phyloP scores from a whole-genome alignment of 1,140 invertebrate genomes.

The Nasonia longicornis region DNA sequence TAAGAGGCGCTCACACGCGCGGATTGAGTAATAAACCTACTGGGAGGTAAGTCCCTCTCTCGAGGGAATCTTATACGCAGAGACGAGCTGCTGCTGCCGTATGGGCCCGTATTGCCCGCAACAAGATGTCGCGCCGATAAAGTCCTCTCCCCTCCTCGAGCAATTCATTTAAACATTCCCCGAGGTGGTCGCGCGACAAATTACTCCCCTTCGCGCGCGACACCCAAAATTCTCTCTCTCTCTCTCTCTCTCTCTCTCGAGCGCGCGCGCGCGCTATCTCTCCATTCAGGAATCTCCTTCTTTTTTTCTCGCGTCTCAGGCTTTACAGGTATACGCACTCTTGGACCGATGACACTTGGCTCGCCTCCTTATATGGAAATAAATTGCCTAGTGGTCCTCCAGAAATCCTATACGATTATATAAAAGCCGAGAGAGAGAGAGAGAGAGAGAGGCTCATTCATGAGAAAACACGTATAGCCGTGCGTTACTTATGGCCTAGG shows the following conservation, averaged over 20 bases:
- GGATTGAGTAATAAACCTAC: constrained; percentile 69
- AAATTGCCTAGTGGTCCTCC: constrained; percentile 38
- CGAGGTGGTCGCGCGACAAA: constrained; percentile 71
- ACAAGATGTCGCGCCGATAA: constrained; percentile 71
- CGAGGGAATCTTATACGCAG: constrained; percentile 26
- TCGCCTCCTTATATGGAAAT: constrained; percentile 42
- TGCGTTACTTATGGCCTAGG: neutral
- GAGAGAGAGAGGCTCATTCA: constrained; percentile 31
- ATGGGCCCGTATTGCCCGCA: constrained; percentile 26
- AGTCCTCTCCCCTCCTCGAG: constrained; percentile 55
- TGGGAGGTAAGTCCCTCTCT: constrained; percentile 63
- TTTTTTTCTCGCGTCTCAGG: constrained; percentile 14
- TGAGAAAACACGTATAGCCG: constrained; percentile 3
- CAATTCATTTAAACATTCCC: constrained; percentile 71
- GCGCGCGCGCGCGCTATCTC: constrained; percentile 52
- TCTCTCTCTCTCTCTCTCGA: neutral
- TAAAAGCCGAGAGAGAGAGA: neutral
- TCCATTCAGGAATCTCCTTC: constrained; percentile 63
- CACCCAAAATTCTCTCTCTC: constrained; percentile 55
- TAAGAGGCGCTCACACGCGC: constrained; percentile 57
- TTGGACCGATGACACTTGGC: constrained; percentile 38
- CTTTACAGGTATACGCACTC: constrained; percentile 44
- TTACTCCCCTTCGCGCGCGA: constrained; percentile 63
- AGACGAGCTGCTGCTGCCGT: constrained; percentile 9
- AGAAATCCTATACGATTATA: constrained; percentile 46